Conservation (phyloP, 1,140 invertebrate genomes). For the Glossosoma conforme region DNA sequence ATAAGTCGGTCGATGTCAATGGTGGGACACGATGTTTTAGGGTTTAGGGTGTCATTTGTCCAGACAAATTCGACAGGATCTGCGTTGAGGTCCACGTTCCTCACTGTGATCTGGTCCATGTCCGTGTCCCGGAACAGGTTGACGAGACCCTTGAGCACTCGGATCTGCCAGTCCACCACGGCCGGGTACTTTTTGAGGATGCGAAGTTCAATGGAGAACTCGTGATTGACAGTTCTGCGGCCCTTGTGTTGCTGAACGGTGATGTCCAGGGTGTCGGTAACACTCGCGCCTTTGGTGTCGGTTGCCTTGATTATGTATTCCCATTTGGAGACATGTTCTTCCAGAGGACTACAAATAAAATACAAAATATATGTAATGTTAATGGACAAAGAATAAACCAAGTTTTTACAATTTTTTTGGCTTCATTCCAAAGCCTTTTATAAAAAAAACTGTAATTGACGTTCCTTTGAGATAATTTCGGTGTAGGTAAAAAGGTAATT, state of each 20-base stretch:
- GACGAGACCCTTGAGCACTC: conserved; percentile 62
- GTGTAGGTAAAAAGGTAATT: too few relatives aligned
- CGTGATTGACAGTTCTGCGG: conserved; percentile 73
- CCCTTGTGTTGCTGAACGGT: conserved; percentile 77
- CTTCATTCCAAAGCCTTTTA: too few relatives aligned
- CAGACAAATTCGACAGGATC: conserved; percentile 68
- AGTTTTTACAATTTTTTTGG: conserved; percentile 6
- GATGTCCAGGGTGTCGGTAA: conserved; percentile 68
- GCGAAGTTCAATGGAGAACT: conserved; percentile 67
- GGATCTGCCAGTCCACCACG: conserved; percentile 67
- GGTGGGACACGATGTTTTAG: conserved; percentile 69
- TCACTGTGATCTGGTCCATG: conserved; percentile 63
- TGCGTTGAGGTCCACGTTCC: conserved; percentile 54
- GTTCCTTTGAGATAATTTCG: too few relatives aligned
- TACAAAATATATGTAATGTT: background rate
- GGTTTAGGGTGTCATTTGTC: conserved; percentile 84
- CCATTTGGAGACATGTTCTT: conserved; percentile 80
- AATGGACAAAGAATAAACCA: too few relatives aligned
- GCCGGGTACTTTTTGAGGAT: conserved; percentile 53
- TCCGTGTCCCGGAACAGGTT: conserved; percentile 66
- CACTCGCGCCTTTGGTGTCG: conserved; percentile 67
- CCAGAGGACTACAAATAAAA: conserved; percentile 61
- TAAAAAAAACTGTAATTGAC: background rate
- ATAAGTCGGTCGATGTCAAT: conserved; percentile 65
- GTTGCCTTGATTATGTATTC: conserved; percentile 71